Conservation (phyloP, 2,113 vertebrate genomes). For the Pygoscelis antarcticus region DNA sequence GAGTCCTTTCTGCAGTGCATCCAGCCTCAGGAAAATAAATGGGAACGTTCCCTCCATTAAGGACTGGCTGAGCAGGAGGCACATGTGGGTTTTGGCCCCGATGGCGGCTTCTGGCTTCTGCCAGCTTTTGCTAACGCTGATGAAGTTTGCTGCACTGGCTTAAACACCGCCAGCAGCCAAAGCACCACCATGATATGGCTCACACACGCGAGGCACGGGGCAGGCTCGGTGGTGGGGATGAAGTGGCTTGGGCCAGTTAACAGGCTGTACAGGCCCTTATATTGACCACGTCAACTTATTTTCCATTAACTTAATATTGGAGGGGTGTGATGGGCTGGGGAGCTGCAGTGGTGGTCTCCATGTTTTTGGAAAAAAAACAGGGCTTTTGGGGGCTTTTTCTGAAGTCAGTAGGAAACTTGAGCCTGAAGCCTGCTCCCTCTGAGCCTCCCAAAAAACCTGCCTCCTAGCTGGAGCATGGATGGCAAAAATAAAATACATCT, state of each 20-base stretch:
- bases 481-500: not conserved
- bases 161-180: not conserved
- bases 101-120: not conserved
- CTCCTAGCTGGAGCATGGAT: not conserved
- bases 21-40: not conserved
- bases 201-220: fast-evolving
- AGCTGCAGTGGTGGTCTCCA: not conserved
- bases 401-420: not conserved
- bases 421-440: not conserved
- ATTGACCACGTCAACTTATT: not conserved
- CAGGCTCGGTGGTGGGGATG: fast-evolving
- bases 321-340: not conserved
- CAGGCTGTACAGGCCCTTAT: fast-evolving
- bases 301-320: not conserved
- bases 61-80: not conserved
- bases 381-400: not conserved
- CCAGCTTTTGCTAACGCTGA: not conserved
- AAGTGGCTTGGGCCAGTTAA: not conserved
- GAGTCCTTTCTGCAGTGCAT: not conserved
- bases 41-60: not conserved
- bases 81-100: not conserved
- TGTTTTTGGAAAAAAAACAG: not conserved
- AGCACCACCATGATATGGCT: fast-evolving
- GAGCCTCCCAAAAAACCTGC: not conserved
- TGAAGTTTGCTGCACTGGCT: fast-evolving